Percentiles rank a stretch among this genome's conserved stretches.
Evolutionary conservation across 1,140 invertebrate genomes (phyloP).

Genomic region (Calephelis virginiensis): DNA sequence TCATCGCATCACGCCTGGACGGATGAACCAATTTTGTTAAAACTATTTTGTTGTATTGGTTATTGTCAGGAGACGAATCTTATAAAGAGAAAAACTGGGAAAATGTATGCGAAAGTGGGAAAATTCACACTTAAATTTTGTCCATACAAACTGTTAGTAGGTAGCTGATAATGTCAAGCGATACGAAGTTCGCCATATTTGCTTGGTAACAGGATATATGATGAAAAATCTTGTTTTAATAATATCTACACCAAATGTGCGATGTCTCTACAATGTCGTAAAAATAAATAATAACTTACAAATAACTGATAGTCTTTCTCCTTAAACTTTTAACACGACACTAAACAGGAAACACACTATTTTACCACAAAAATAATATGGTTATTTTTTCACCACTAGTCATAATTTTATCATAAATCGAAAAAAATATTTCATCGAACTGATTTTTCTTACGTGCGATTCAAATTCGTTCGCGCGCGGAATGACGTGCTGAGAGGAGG

Average conservation of each 20-base stretch:
- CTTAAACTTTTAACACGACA: constrained; percentile 34
- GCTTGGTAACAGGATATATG: not conserved
- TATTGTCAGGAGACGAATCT: too few species aligned
- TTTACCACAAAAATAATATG: constrained; percentile 25
- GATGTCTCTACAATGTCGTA: not conserved
- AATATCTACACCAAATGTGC: not conserved
- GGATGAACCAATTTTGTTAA: too few species aligned
- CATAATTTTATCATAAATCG: constrained; percentile 13
- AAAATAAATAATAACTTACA: not conserved
- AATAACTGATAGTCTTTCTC: not conserved
- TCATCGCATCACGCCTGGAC: too few species aligned
- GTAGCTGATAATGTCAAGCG: too few species aligned
- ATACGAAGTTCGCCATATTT: too few species aligned
- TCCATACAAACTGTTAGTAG: too few species aligned
- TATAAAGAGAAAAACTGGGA: too few species aligned
- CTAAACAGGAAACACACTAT: constrained; percentile 28
- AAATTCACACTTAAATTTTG: too few species aligned
- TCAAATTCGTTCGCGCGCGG: constrained; percentile 58
- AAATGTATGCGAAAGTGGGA: too few species aligned
- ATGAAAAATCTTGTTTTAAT: constrained; percentile 2
- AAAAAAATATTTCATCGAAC: constrained; percentile 41
- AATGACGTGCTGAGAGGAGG: constrained; percentile 39
- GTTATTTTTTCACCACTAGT: constrained; percentile 6
- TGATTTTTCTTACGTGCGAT: constrained; percentile 45
- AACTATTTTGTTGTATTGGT: too few species aligned